Evolutionary conservation across 1,140 invertebrate genomes (phyloP).

Genomic region (Brachionus asplanchnoidis): DNA sequence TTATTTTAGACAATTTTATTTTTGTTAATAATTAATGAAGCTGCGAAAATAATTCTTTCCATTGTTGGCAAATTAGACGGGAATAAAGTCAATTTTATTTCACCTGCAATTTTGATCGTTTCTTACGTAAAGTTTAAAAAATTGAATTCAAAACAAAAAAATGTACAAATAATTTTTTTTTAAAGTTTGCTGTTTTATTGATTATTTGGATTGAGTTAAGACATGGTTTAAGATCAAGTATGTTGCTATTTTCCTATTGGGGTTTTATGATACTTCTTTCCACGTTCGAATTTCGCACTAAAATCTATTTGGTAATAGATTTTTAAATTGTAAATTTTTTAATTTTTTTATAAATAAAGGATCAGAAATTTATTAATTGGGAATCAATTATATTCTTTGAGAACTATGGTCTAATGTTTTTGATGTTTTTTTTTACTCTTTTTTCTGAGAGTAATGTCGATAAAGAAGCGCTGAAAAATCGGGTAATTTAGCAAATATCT

Average conservation of each 20-base stretch:
- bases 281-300: neutral
- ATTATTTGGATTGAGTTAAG: neutral
- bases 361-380: neutral
- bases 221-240: conserved; percentile 14
- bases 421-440: neutral
- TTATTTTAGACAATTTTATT: conserved; percentile 10
- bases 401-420: neutral
- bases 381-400: neutral
- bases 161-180: neutral
- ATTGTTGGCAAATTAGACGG: neutral
- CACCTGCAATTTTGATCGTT: neutral
- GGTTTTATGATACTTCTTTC: neutral
- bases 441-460: neutral
- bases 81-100: conserved; percentile 8
- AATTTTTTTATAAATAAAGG: neutral
- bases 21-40: conserved; percentile 12
- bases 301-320: neutral
- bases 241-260: conserved; percentile 25
- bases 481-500: neutral
- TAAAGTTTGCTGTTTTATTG: neutral
- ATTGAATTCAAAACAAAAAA: neutral
- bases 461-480: neutral
- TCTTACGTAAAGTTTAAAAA: neutral
- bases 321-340: neutral
- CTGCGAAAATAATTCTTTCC: neutral